A percentile compares a stretch with the other conserved stretches of the same genome.
These are phyloP conservation scores for Pangasius djambal DNA, from an alignment of 2,797 vertebrate genomes.

Conservation along the genomic window DNA sequence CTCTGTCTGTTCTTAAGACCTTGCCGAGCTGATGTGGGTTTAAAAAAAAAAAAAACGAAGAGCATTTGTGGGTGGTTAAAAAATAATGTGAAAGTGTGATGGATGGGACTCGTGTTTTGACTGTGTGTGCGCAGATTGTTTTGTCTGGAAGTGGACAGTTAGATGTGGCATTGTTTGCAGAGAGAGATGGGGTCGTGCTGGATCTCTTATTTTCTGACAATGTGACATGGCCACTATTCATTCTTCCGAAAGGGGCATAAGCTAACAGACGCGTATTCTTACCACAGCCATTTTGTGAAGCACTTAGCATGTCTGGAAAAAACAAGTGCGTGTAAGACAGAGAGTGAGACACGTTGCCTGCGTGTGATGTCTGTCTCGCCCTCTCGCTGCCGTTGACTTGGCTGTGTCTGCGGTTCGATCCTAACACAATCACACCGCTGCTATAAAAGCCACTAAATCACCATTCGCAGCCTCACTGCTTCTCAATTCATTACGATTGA, in stretches of 20 bases:
- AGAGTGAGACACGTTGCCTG: neutral
- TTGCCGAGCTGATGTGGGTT: neutral
- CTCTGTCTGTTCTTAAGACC: slow-evolving; percentile 4
- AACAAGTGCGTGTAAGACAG: neutral
- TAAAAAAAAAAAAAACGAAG: neutral
- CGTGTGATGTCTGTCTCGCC: neutral
- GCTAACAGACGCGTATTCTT: neutral
- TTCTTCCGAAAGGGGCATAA: neutral
- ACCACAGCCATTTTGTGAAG: neutral
- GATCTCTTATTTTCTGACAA: slow-evolving; percentile 22
- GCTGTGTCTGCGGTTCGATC: slow-evolving; percentile 13
- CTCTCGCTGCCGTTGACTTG: slow-evolving; percentile 4
- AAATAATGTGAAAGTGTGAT: neutral
- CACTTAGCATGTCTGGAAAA: neutral
- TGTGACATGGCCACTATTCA: neutral
- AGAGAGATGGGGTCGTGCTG: neutral
- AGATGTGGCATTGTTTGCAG: neutral
- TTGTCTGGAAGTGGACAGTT: slow-evolving; percentile 30
- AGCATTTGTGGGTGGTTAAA: neutral
- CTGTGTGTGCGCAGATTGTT: slow-evolving; percentile 15
- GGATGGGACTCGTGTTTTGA: slow-evolving; percentile 10
- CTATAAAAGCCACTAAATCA: slow-evolving; percentile 33
- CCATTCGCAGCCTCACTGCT: slow-evolving; percentile 11
- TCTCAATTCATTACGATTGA: slow-evolving; percentile 32
- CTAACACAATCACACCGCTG: slow-evolving; percentile 39